Conservation (phyloP, 2,888 invertebrate species). For the Dynastes grantii region DNA sequence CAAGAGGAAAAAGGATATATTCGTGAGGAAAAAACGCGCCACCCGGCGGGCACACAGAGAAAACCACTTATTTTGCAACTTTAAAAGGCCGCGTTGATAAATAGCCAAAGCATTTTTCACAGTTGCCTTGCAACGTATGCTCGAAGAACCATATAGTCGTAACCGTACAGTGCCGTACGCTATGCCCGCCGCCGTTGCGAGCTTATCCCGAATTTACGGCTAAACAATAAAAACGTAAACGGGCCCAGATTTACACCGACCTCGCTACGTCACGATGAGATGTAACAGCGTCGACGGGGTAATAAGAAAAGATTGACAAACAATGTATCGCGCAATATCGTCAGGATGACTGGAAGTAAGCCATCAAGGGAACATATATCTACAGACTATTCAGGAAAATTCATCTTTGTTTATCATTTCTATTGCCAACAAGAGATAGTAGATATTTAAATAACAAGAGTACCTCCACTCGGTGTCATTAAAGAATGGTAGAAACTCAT, state of each 20-base stretch:
- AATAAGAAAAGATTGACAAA: conserved; percentile 3
- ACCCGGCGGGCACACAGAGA: conserved; percentile 33
- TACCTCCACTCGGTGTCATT: no score
- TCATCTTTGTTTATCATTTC: no score
- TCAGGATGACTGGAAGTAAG: not conserved
- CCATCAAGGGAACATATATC: not conserved
- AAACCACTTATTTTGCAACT: conserved; percentile 42
- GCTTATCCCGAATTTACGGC: conserved; percentile 32
- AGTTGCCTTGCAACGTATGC: conserved; percentile 32
- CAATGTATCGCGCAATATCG: not conserved
- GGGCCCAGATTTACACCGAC: conserved; percentile 18
- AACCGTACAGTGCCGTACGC: not conserved
- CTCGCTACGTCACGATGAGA: not conserved
- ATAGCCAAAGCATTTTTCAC: conserved; percentile 19
- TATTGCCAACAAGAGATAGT: no score
- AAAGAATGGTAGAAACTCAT: no score
- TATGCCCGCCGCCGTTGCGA: conserved; percentile 1
- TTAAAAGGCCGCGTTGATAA: conserved; percentile 28
- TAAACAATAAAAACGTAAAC: conserved; percentile 35
- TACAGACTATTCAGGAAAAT: not conserved
- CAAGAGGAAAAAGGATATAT: not conserved
- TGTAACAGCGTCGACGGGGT: conserved; percentile 13
- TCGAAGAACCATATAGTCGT: conserved; percentile 2
- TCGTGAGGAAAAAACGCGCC: not conserved
- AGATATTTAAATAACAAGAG: no score